Percentiles rank a stretch among this genome's conserved stretches.
Conservation (phyloP, 2,888 invertebrate species). For the Neocrepidodera transversa region DNA sequence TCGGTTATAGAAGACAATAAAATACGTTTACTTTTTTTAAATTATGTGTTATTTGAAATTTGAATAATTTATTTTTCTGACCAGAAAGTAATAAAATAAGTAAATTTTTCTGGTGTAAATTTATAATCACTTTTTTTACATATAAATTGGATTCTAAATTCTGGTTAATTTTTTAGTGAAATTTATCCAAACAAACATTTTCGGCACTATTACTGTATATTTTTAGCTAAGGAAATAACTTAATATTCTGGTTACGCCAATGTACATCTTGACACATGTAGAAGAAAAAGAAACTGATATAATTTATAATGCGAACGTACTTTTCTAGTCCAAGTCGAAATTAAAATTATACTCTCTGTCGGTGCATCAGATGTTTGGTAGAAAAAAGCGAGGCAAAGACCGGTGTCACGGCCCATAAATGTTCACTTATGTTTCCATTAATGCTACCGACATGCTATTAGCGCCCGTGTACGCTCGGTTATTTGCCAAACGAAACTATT, state of each 20-base stretch:
- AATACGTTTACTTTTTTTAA: no score
- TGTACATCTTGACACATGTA: slow-evolving; percentile 24
- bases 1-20: no score
- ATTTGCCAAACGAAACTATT: slow-evolving; percentile 24
- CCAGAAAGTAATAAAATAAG: no score
- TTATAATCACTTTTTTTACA: no score
- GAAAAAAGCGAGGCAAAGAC: slow-evolving; percentile 52
- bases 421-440: slow-evolving; percentile 63
- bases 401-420: slow-evolving; percentile 62
- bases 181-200: no score
- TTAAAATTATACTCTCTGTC: slow-evolving; percentile 44
- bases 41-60: no score
- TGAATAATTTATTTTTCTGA: no score
- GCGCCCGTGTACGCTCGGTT: slow-evolving; percentile 44
- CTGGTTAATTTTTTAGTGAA: no score
- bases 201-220: no score
- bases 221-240: no score
- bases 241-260: neutral
- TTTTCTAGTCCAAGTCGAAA: slow-evolving; percentile 44
- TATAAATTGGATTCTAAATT: no score
- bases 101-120: no score
- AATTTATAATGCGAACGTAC: slow-evolving; percentile 32
- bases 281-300: slow-evolving; percentile 37
- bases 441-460: slow-evolving; percentile 57
- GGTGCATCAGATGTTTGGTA: slow-evolving; percentile 54